These are phyloP conservation scores for Penaeus japonicus DNA, from an alignment of 1,140 invertebrate species.

Conservation along the genomic window DNA sequence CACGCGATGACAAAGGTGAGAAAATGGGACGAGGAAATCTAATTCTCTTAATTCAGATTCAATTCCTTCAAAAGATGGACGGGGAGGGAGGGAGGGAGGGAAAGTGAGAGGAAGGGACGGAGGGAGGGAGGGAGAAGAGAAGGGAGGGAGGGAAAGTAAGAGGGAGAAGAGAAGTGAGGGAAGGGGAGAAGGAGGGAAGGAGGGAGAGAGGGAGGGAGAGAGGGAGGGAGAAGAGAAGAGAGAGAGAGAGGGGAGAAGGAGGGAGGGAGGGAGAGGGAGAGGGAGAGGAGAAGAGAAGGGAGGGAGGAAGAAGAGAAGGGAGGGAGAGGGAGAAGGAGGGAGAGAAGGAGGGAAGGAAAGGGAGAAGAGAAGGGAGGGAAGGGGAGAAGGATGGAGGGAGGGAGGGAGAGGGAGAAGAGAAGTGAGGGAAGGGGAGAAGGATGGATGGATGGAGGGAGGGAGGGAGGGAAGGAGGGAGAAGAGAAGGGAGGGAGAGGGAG, in stretches of 20 bases:
- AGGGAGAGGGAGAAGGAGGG: not conserved
- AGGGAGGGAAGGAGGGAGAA: not conserved
- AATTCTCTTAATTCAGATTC: constrained; percentile 11
- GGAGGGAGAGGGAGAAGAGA: not conserved
- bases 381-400: no score
- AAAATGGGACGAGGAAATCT: not conserved
- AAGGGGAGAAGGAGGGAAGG: not conserved
- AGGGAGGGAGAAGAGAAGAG: no score
- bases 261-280: not conserved
- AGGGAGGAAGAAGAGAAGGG: not conserved
- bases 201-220: no score
- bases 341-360: not conserved
- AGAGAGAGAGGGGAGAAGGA: not conserved
- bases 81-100: not conserved
- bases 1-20: constrained; percentile 7
- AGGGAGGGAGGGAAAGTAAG: not conserved
- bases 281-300: not conserved
- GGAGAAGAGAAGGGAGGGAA: not conserved
- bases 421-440: no score
- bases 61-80: not conserved
- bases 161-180: not conserved
- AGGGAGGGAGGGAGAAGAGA: not conserved
- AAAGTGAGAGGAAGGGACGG: not conserved
- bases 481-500: not conserved
- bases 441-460: not conserved